phyloP scores from a whole-genome alignment of 2,888 invertebrate species.

The Glyphotaelius pellucidus region DNA sequence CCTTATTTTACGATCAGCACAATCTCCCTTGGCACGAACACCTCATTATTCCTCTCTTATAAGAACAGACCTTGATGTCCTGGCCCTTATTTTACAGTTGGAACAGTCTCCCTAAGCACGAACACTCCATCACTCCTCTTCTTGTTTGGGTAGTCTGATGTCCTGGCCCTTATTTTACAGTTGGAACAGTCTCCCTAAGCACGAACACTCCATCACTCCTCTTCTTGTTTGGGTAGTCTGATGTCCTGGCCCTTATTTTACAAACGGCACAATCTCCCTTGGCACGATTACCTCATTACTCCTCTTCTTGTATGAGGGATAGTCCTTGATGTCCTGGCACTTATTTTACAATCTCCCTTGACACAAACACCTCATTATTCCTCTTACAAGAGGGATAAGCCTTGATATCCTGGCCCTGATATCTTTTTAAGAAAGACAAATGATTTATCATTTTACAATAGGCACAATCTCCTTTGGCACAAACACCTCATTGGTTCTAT shows the following conservation, averaged over 20 bases:
- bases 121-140: constrained; percentile 35
- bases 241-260: constrained; percentile 54
- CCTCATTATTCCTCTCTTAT: no score
- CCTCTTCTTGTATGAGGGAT: no score
- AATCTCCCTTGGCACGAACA: background rate
- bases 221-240: constrained; percentile 52
- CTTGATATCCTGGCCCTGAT: constrained; percentile 46
- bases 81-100: background rate
- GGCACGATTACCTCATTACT: no score
- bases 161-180: background rate
- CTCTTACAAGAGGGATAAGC: constrained; percentile 51
- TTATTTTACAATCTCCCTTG: background rate
- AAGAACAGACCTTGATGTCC: no score
- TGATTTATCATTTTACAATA: background rate
- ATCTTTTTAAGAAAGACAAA: constrained; percentile 27
- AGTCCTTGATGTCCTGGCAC: no score
- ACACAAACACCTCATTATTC: constrained; percentile 9
- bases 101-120: background rate
- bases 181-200: background rate
- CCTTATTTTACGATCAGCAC: no score
- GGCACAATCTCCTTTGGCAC: constrained; percentile 32
- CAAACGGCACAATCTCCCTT: background rate
- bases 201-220: constrained; percentile 20
- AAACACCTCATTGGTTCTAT: background rate
- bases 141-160: constrained; percentile 49